Evolutionary conservation across 2,797 vertebrate species (phyloP), one percentile per base, ranked within the genome.

Genomic region (Platalea minor): DNA sequence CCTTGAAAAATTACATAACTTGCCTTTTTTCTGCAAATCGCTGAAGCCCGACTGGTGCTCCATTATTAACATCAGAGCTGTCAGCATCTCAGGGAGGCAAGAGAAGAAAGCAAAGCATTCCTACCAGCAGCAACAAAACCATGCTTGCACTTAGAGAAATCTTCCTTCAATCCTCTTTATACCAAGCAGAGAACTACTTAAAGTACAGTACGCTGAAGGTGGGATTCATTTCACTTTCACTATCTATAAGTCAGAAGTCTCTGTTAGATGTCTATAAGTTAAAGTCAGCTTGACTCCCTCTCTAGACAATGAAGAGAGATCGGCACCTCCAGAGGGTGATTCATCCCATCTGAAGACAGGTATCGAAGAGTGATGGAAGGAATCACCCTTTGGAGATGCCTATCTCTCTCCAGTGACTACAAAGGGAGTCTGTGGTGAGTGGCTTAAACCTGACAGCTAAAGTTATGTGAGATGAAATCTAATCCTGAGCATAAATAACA

Each of bases 1-100:
- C 88, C 79, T 88, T 5, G 5, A 96, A 96, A 96, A 95, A 92
- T 97, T 97, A 96, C 79, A 91, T 97, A 97, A 97, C 91, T 96
- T 95, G 70, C 72, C 57, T 94, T 96, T 95, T 95, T 95, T 90
- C 93, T 94, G 82, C 82, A 94, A 96, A 96, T 95, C 77, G 1
- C 94, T 94, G 88, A 63, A 94, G 86, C 93, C 81, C 14, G 3
- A 83, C 92, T 96, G 79, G 91, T 86, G 81, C 91, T 95, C 93
- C 95, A 83, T 96, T 97, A 97, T 96, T 97, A 96, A 96, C 94
- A 96, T 96, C 94, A 96, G 91, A 96, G 76, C 93, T 96, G 95
- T 97, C 95, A 97, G 76, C 73, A 56, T 95, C 83, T 95, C 82
- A 75, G 88, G 61, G 48, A 94, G 53, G 88, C 73, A 97, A 64